phyloP scores from a whole-genome alignment of 2,888 invertebrate genomes.

The Nasonia oneida region DNA sequence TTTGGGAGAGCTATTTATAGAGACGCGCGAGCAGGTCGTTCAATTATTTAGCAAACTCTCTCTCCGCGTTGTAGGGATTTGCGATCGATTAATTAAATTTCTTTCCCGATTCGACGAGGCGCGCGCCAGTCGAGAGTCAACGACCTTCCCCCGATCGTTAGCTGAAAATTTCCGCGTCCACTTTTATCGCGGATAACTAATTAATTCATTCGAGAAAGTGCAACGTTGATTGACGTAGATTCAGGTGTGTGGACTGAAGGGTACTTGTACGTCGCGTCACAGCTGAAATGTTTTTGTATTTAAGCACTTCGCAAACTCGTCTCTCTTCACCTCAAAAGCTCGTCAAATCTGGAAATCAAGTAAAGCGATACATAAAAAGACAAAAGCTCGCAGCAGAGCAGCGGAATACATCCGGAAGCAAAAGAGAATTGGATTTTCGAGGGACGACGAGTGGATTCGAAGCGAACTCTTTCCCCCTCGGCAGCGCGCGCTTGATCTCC shows the following conservation, averaged over 20 bases:
- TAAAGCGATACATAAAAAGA: neutral
- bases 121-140: neutral
- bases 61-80: neutral
- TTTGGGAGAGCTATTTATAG: neutral
- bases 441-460: constrained; percentile 54
- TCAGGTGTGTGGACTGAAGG: neutral
- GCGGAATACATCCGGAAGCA: constrained; percentile 49
- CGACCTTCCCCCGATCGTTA: constrained; percentile 10
- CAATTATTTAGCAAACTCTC: constrained; percentile 9
- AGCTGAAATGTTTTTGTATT: neutral
- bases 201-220: constrained; percentile 36
- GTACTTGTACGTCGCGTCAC: neutral
- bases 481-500: constrained; percentile 44
- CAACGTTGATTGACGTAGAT: constrained; percentile 18
- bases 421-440: constrained; percentile 54
- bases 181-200: constrained; percentile 19
- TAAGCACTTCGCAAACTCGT: neutral
- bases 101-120: constrained; percentile 1
- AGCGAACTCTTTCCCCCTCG: constrained; percentile 29
- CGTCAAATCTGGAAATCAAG: neutral
- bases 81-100: constrained; percentile 46
- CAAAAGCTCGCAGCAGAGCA: constrained; percentile 10
- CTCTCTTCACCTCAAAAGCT: neutral
- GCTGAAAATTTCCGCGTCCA: constrained; percentile 3
- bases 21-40: neutral